Evolutionary conservation across 2,113 vertebrate genomes (phyloP), one percentile per base, ranked within the genome.

Genomic region (Xiphophorus hellerii): DNA sequence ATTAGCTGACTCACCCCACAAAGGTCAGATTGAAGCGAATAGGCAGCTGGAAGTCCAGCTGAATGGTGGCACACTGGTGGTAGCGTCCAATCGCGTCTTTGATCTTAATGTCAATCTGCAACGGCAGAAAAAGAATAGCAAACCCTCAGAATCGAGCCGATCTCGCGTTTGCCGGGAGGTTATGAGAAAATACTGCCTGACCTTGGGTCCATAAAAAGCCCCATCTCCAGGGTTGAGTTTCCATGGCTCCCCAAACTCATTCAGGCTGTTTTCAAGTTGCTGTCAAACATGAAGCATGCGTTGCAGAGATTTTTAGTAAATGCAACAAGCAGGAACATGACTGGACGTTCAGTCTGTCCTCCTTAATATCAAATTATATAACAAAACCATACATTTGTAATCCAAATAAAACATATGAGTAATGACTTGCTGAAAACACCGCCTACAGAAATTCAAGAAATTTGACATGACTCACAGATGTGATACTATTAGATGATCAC

Each of bases 151-250:
- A 28, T 77, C 37, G 13, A 62, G 61, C 13, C 14, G 28, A 64
- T 63, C 33, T 29, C 51, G 15, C 0, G 1, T 62, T 74, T 54
- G 64, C 12, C 4, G 35, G 27, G 3, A 69, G 63, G 29, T 27
- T 42, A 12, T 0, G 31, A 74, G 64, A 39, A 58, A 20, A 20
- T 15, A 7, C 25, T 17, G 64, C 29, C 94, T 86, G 42, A 98
- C 98, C 96, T 99, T 99, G 62, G 98, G 98, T 51, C 98, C 98
- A 77, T 98, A 99, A 93, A 99, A 99, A 2, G 97, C 97, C 66
- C 97, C 97, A 27, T 98, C 97, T 77, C 97, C 96, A 29, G 95
- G 95, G 90, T 96, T 98, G 58, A 97, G 92, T 87, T 87, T 95
- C 98, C 98, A 99, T 3, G 95, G 94, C 63, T 96, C 95, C 80